Percentiles rank a stretch among this genome's conserved stretches.
These are phyloP conservation scores for Xylocampa areola DNA, from an alignment of 2,888 invertebrate genomes.

Conservation along the genomic window DNA sequence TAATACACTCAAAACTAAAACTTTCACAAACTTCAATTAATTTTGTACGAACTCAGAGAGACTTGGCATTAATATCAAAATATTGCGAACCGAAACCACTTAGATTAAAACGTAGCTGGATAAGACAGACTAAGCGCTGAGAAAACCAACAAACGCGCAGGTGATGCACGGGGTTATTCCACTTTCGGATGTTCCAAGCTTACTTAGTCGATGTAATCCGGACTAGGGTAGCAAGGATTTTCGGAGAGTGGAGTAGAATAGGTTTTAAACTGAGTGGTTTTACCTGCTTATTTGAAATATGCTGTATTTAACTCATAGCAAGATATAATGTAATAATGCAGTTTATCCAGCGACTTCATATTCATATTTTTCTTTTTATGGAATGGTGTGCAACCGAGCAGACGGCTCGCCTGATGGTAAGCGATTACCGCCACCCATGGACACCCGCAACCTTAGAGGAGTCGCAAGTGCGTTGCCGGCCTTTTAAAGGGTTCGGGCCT, in stretches of 20 bases:
- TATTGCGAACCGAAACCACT: conserved; percentile 24
- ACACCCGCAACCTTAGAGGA: too few relatives aligned
- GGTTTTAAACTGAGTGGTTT: too few relatives aligned
- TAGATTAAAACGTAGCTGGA: conserved; percentile 34
- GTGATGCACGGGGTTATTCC: conserved; percentile 42
- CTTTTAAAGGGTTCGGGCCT: too few relatives aligned
- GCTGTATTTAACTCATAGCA: too few relatives aligned
- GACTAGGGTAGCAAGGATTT: conserved; percentile 17
- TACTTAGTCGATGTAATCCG: conserved; percentile 29
- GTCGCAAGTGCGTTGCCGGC: too few relatives aligned
- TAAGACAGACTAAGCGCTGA: conserved; percentile 17
- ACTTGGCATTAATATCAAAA: conserved; percentile 24
- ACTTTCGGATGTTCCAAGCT: conserved; percentile 29
- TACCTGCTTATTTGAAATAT: too few relatives aligned
- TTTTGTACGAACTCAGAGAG: conserved; percentile 32
- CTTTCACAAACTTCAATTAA: conserved; percentile 33
- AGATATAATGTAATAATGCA: too few relatives aligned
- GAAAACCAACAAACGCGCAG: conserved; percentile 24
- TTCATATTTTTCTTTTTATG: too few relatives aligned
- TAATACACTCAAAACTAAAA: conserved; percentile 22
- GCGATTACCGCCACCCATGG: too few relatives aligned
- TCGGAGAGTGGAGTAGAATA: background rate
- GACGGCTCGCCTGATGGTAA: too few relatives aligned
- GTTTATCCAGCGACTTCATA: too few relatives aligned
- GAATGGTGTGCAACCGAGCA: too few relatives aligned